Base-by-base conservation (phyloP, 2,797 vertebrate genomes). In the Streptopelia turtur region DNA sequence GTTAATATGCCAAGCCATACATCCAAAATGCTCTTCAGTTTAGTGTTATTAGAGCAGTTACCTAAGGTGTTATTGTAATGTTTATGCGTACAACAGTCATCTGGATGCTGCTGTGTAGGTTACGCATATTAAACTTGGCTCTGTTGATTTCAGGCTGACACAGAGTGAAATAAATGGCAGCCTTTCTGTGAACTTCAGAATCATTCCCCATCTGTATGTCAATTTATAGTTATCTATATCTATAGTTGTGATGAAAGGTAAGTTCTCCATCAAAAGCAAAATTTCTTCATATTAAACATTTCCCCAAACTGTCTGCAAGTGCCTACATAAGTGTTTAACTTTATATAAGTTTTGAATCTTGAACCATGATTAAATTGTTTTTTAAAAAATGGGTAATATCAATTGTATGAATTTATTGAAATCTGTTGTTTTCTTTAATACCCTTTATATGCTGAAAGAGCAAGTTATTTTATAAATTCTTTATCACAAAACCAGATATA, bases 1-100 rank as follows among this genome's bases (percentile, higher is more conserved):
- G 49, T 95, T 96, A 96, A 75, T 88, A 90, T 96, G 93, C 90
- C 65, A 91, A 92, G 63, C 37, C 82, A 89, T 90, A 72, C 74
- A 82, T 85, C 47, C 88, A 90, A 92, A 92, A 74, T n/a, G 33
- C 75, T 91, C 55, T 93, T 95, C 87, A 82, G 68, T 89, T 87
- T 63, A 84, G 63, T 78, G 49, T 65, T 57, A 72, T 49, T 83
- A 63, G 65, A 92, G 64, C 69, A 92, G 89, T 90, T 89, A 93
- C 65, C 69, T 50, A 55, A 35, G 7, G 2, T 56, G 64, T 68
- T 80, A 63, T 69, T 60, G 27, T 77, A 63, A 91, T 37, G 77
- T 75, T 88, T 69, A 13, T 83, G 11, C 50, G 85, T 45, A 33
- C 57, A 53, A 1, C 39, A 81, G 7, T 89, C 57, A 21, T 66